Conservation (phyloP, 2,113 vertebrate genomes). For the Sylvia atricapilla region DNA sequence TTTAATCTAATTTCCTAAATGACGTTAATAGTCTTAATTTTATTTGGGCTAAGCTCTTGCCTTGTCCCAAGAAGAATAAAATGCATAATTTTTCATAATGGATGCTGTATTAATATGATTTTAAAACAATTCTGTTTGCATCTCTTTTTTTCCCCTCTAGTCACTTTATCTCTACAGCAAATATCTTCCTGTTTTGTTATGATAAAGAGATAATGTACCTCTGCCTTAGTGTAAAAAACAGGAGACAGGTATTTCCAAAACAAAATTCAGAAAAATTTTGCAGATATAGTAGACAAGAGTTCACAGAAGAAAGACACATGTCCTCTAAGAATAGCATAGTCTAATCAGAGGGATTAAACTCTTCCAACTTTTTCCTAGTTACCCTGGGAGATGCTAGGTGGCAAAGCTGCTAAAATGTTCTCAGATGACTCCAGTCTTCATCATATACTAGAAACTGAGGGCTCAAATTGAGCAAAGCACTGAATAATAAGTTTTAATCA, state of each 20-base stretch:
- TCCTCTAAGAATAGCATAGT: neutral
- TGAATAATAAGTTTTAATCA: neutral
- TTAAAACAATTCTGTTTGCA: neutral
- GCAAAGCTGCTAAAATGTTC: neutral
- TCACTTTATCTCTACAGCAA: neutral
- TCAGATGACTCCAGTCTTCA: neutral
- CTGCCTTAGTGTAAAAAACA: neutral
- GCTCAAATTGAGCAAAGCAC: neutral
- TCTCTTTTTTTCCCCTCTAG: neutral
- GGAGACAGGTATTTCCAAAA: neutral
- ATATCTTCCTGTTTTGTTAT: neutral
- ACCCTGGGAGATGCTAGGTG: neutral
- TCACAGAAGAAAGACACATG: neutral
- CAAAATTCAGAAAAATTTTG: neutral
- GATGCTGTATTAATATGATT: neutral
- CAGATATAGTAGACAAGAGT: neutral
- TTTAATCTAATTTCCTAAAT: neutral
- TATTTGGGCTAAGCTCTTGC: neutral
- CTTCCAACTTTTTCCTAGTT: neutral
- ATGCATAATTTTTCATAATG: neutral
- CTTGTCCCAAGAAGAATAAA: neutral
- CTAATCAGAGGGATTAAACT: neutral
- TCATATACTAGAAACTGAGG: neutral
- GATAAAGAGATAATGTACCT: neutral
- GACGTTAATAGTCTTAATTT: neutral